Base-by-base conservation (phyloP, 2,888 invertebrate genomes). In the Acanthococcus lagerstroemiae region DNA sequence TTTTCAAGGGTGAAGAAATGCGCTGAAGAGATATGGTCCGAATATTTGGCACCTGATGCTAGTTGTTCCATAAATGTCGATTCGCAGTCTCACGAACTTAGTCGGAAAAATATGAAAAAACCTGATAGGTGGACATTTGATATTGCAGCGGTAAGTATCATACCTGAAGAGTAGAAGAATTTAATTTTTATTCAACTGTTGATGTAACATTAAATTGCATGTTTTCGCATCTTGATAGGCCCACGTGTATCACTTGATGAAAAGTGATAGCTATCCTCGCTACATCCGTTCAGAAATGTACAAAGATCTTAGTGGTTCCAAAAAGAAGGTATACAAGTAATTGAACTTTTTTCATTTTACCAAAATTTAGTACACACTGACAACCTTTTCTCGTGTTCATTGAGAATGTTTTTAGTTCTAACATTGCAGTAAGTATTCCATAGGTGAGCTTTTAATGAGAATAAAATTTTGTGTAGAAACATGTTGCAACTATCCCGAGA, bases 241-340 rank as follows among this genome's bases (percentile, higher is more conserved):
- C 6, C 99, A 99, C 78, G 96, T 99, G 45, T 99, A 96, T 78
- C 95, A 96, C 75, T 81, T 99, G 72, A 99, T 99, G 99, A 97
- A 97, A 77, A 95, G 93, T 71, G 99, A 99, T 79, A 95, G 95
- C 75, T 99, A 99, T 76, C 95, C 95, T 65, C 83, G 99, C 72
- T 99, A 97, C 76, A 81, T 99, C 63, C 86, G 99, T 70, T 97
- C 96, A 1, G 97, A 97, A 72, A 93, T 95, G 90, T 99, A 97
- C 80, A 95, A 95, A 82, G 96, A 96, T 72, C 80, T 96, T 69
- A 94, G 90, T 76, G 93, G 93, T 71, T 90, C 94, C 70, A 92
- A 95, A 80, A 96, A 96, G 80, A 96, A 96, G 88, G 94, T 95
- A 80, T n/a, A n/a, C n/a, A 76, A 7, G 12, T 15, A 15, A 22